Conservation (phyloP, 2,888 invertebrate species). For the Notodonta ziczac region DNA sequence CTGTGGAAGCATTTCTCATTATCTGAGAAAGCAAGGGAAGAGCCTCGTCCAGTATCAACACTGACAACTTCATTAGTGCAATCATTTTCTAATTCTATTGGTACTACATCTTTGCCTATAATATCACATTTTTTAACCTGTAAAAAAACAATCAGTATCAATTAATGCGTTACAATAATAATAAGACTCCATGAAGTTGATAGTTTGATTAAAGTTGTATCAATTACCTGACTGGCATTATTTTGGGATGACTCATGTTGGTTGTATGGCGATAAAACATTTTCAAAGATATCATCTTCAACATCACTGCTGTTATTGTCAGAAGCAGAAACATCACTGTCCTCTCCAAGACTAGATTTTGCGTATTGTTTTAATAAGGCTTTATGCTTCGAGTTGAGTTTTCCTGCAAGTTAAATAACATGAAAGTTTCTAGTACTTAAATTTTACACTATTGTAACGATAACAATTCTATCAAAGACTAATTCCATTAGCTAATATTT, state of each 20-base stretch:
- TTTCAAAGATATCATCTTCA: conserved; percentile 42
- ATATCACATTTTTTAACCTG: conserved; percentile 16
- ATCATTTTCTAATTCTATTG: conserved; percentile 24
- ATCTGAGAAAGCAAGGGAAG: conserved; percentile 69
- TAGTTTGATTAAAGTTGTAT: background rate
- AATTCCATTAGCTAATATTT: no score
- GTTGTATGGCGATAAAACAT: conserved; percentile 18
- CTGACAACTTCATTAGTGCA: conserved; percentile 52
- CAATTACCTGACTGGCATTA: conserved; percentile 23
- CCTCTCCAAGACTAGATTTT: conserved; percentile 27
- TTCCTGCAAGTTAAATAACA: conserved; percentile 47
- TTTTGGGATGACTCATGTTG: conserved; percentile 10
- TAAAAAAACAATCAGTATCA: background rate
- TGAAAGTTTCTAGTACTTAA: background rate
- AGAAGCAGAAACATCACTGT: conserved; percentile 26
- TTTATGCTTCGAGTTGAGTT: conserved; percentile 38
- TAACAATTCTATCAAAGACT: no score
- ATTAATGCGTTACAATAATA: background rate
- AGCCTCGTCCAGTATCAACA: conserved; percentile 73
- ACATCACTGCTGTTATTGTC: conserved; percentile 32
- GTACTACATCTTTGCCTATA: conserved; percentile 10
- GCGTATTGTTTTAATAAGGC: conserved; percentile 46
- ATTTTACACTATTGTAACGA: no score
- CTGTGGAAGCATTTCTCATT: conserved; percentile 65
- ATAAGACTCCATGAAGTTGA: background rate